These are phyloP conservation scores for Gerosis bhagava DNA, from an alignment of 2,888 invertebrate genomes.

Conservation along the genomic window DNA sequence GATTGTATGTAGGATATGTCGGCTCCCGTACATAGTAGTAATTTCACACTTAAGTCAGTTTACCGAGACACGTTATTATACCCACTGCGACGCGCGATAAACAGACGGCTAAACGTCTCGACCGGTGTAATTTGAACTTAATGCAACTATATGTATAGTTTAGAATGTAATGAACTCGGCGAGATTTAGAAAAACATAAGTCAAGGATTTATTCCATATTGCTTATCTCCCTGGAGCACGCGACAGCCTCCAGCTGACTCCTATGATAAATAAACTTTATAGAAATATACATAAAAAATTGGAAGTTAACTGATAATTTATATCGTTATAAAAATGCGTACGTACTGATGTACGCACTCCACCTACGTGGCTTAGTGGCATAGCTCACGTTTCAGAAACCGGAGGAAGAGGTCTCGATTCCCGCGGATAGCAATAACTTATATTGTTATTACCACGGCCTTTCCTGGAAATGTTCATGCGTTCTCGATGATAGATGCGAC, in stretches of 20 bases:
- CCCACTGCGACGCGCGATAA: slow-evolving; percentile 4
- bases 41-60: slow-evolving; percentile 8
- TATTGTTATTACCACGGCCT: too few relatives aligned
- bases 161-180: background rate
- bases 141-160: slow-evolving; percentile 4
- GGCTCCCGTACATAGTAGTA: slow-evolving; percentile 4
- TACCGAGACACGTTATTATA: slow-evolving; percentile 10
- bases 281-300: too few relatives aligned
- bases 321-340: too few relatives aligned
- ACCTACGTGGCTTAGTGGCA: too few relatives aligned
- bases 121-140: background rate
- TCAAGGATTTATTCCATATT: slow-evolving; percentile 15
- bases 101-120: slow-evolving; percentile 1
- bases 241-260: slow-evolving; percentile 14
- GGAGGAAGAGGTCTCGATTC: too few relatives aligned
- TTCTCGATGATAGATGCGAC: too few relatives aligned
- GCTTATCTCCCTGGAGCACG: slow-evolving; percentile 18
- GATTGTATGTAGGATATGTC: too few relatives aligned
- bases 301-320: too few relatives aligned
- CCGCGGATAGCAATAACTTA: too few relatives aligned
- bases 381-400: too few relatives aligned
- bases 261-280: slow-evolving; percentile 13
- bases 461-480: too few relatives aligned
- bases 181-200: slow-evolving; percentile 13
- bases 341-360: too few relatives aligned